Evolutionary conservation across 1,140 invertebrate species (phyloP).

Genomic region (Drosophila saltans): DNA sequence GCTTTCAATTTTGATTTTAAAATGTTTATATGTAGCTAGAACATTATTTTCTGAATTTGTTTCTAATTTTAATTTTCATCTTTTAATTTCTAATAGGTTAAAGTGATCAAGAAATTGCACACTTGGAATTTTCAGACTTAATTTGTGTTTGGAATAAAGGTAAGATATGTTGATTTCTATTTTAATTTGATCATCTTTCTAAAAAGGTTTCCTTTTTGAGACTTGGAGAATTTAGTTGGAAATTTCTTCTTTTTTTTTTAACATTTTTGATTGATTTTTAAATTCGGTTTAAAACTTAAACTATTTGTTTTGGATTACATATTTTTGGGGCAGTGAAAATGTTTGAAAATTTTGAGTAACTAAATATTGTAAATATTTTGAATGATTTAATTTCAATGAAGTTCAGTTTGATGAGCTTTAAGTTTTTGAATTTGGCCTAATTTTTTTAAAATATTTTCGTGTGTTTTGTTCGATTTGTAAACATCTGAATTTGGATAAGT

Average conservation of each 20-base stretch:
- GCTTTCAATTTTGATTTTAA: not conserved
- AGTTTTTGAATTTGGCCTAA: no score
- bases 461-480: no score
- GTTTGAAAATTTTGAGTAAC: no score
- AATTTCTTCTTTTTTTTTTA: not conserved
- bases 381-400: no score
- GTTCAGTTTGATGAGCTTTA: no score
- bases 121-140: not conserved
- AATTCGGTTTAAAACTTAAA: no score
- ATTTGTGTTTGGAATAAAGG: not conserved
- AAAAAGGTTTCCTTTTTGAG: not conserved
- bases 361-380: no score
- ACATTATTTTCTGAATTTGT: not conserved
- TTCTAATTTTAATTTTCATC: conserved; percentile 2
- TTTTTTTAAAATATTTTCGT: no score
- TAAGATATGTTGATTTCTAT: not conserved
- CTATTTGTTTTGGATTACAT: no score
- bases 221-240: not conserved
- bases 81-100: conserved; percentile 6
- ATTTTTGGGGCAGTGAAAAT: no score
- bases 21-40: not conserved
- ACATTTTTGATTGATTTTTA: no score
- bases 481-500: no score
- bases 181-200: not conserved
- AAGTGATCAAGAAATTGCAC: not conserved